Conservation (phyloP, 1,140 invertebrate genomes). For the Thaumetopoea pityocampa region DNA sequence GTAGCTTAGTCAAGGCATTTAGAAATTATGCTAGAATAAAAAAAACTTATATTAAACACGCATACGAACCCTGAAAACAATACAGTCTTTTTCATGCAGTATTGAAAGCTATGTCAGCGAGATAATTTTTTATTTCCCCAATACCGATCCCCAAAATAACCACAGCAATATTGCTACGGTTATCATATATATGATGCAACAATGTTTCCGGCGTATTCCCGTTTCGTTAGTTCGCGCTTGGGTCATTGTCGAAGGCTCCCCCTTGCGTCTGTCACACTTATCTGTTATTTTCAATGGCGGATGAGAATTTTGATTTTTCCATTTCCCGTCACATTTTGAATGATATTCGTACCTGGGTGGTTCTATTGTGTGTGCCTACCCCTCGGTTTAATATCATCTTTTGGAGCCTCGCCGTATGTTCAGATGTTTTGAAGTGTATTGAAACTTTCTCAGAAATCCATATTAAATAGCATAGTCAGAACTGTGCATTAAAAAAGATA, state of each 20-base stretch:
- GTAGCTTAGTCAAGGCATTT: too few relatives aligned
- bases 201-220: slow-evolving; percentile 3
- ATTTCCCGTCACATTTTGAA: slow-evolving; percentile 50
- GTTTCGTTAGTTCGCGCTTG: slow-evolving; percentile 11
- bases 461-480: too few relatives aligned
- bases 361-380: slow-evolving; percentile 38
- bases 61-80: too few relatives aligned
- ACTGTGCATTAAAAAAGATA: too few relatives aligned
- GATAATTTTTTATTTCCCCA: too few relatives aligned
- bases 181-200: too few relatives aligned
- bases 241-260: slow-evolving; percentile 23
- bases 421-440: slow-evolving; percentile 1
- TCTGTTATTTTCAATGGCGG: slow-evolving; percentile 46
- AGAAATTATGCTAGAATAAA: too few relatives aligned
- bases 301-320: slow-evolving; percentile 56
- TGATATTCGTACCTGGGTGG: slow-evolving; percentile 27
- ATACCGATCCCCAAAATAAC: too few relatives aligned
- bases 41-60: too few relatives aligned
- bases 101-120: too few relatives aligned
- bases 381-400: slow-evolving; percentile 55
- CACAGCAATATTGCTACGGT: too few relatives aligned
- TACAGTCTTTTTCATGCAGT: too few relatives aligned
- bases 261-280: slow-evolving; percentile 26
- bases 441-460: not conserved
- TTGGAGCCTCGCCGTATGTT: slow-evolving; percentile 12